These are phyloP conservation scores for Setipinna tenuifilis DNA, from an alignment of 2,797 vertebrate genomes.

Conservation along the genomic window DNA sequence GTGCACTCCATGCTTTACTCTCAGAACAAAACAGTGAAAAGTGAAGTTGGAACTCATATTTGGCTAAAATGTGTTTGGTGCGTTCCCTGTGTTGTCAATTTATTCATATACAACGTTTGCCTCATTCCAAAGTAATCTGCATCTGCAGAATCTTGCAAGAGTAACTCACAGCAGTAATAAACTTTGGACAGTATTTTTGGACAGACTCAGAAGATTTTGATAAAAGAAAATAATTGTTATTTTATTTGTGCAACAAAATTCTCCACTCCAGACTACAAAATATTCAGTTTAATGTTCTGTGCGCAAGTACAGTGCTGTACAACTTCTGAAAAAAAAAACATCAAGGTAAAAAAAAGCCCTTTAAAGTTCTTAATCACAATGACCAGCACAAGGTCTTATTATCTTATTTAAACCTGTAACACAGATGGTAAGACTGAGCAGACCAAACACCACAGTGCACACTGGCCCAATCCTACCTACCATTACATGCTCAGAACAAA, in stretches of 20 bases:
- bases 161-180: not conserved
- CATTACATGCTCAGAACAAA: constrained; percentile 39
- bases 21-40: not conserved
- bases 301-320: constrained; percentile 53
- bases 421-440: constrained; percentile 20
- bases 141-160: not conserved
- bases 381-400: constrained; percentile 31
- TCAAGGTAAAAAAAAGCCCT: constrained; percentile 41
- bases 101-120: not conserved
- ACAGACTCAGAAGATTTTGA: not conserved
- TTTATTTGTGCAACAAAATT: too few species aligned
- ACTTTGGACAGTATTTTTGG: not conserved
- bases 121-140: not conserved
- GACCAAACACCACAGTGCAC: constrained; percentile 34
- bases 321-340: constrained; percentile 54
- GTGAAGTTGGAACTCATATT: not conserved
- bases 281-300: constrained; percentile 45
- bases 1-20: not conserved
- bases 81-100: not conserved
- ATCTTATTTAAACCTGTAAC: constrained; percentile 22
- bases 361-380: not conserved
- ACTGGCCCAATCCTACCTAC: constrained; percentile 38
- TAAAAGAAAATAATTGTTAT: not conserved
- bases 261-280: not conserved
- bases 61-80: not conserved